Percentiles rank a stretch among this genome's conserved stretches.
phyloP scores from a whole-genome alignment of 92 coral and sea anemone genomes.

The Nematostella vectensis region DNA sequence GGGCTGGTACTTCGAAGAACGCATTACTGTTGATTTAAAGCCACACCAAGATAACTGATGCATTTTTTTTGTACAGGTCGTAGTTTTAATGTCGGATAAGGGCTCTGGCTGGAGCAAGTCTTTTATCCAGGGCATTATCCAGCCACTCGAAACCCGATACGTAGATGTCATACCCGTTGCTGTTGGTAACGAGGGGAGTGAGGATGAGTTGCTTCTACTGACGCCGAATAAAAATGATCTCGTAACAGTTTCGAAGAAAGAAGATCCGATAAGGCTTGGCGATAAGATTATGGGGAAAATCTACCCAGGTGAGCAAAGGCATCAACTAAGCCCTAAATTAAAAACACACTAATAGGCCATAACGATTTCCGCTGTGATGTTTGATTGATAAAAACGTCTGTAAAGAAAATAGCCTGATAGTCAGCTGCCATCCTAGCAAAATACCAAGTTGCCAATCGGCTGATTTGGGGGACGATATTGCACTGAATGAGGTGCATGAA shows the following conservation, averaged over 20 bases:
- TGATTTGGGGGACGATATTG: too few relatives aligned
- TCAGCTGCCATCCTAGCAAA: too few relatives aligned
- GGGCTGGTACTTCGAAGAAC: too few relatives aligned
- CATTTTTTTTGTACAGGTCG: constrained; percentile 27
- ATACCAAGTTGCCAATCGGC: too few relatives aligned
- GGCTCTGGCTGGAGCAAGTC: constrained; percentile 22
- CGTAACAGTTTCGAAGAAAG: constrained; percentile 22
- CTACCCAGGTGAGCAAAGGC: constrained; percentile 24
- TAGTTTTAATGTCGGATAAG: constrained; percentile 64
- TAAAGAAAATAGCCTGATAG: too few relatives aligned
- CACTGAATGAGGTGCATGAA: too few relatives aligned
- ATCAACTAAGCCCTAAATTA: too few relatives aligned
- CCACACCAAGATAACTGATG: too few relatives aligned
- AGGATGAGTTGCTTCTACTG: constrained; percentile 23
- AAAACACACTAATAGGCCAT: too few relatives aligned
- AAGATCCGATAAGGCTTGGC: constrained; percentile 30
- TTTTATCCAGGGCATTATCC: constrained; percentile 36
- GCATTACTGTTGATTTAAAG: too few relatives aligned
- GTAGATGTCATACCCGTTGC: constrained; percentile 72
- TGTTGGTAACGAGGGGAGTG: constrained; percentile 47
- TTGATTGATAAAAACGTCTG: too few relatives aligned
- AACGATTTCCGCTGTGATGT: too few relatives aligned
- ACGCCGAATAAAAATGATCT: constrained; percentile 25
- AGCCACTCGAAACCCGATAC: constrained; percentile 42
- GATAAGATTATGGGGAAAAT: constrained; percentile 34